Percentiles rank a stretch among this genome's conserved stretches.
Conservation (phyloP, 2,888 invertebrate species). For the Harpagoxenus sublaevis region DNA sequence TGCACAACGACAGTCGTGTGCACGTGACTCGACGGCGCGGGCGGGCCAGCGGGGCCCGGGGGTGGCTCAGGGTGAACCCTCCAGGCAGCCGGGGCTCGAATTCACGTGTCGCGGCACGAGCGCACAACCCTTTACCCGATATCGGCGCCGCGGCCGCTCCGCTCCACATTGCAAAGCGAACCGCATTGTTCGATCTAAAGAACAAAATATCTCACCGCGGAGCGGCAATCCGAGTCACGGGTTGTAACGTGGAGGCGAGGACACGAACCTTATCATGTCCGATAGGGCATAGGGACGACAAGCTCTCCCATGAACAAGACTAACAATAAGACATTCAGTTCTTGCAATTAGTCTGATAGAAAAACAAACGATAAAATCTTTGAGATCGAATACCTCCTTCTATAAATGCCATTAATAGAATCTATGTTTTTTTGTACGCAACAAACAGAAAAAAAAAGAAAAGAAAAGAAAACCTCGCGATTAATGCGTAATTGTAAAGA, state of each 20-base stretch:
- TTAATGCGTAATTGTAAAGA: background rate
- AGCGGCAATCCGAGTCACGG: constrained; percentile 23
- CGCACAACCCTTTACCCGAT: constrained; percentile 45
- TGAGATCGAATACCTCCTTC: background rate
- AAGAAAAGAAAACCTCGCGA: background rate
- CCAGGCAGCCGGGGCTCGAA: constrained; percentile 60
- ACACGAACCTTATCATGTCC: background rate
- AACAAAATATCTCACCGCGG: constrained; percentile 48
- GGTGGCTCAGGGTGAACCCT: constrained; percentile 55
- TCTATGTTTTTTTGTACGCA: background rate
- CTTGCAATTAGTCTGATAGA: background rate
- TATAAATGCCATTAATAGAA: background rate
- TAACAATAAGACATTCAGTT: background rate
- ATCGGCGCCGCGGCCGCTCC: constrained; percentile 32
- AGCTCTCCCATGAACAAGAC: background rate
- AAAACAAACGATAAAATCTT: background rate
- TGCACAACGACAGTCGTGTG: constrained; percentile 73
- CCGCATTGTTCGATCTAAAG: constrained; percentile 29
- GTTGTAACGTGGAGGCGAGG: background rate
- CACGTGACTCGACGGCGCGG: constrained; percentile 75
- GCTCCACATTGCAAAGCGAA: constrained; percentile 35
- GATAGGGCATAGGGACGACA: no score
- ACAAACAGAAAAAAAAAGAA: background rate
- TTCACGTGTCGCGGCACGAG: constrained; percentile 80
- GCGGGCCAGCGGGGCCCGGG: constrained; percentile 57